Evolutionary conservation across 2,888 invertebrate species (phyloP).

Genomic region (Sphecodes monilicornis): DNA sequence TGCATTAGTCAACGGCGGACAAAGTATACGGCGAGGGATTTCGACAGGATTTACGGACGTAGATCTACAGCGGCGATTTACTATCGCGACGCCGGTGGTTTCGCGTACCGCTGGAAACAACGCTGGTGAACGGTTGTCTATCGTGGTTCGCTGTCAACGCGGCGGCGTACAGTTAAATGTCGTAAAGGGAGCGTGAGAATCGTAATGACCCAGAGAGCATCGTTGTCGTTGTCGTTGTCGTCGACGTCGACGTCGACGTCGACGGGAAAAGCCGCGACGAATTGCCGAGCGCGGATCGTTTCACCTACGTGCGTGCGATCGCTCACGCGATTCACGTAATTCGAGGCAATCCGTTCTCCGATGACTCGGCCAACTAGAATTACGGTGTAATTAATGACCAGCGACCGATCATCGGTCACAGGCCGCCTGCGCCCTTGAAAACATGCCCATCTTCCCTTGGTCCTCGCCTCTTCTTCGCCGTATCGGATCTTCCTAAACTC

Average conservation of each 20-base stretch:
- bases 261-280: constrained; percentile 43
- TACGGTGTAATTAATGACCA: background rate
- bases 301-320: constrained; percentile 17
- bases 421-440: background rate
- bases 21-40: background rate
- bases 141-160: constrained; percentile 29
- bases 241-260: constrained; percentile 45
- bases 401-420: background rate
- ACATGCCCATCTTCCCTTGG: background rate
- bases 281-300: constrained; percentile 21
- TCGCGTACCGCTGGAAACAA: constrained; percentile 12
- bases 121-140: background rate
- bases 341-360: constrained; percentile 9
- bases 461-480: background rate
- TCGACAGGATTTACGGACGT: background rate
- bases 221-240: background rate
- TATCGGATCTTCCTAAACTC: background rate
- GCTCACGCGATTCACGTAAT: constrained; percentile 22
- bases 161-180: constrained; percentile 46
- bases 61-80: constrained; percentile 27
- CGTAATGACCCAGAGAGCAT: constrained; percentile 66
- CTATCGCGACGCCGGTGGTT: background rate
- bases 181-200: constrained; percentile 78
- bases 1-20: constrained; percentile 14
- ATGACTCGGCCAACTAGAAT: background rate